Percentiles rank a stretch among this genome's conserved stretches.
phyloP scores from a whole-genome alignment of 92 coral and sea anemone genomes.

The Scolanthus callimorphus region DNA sequence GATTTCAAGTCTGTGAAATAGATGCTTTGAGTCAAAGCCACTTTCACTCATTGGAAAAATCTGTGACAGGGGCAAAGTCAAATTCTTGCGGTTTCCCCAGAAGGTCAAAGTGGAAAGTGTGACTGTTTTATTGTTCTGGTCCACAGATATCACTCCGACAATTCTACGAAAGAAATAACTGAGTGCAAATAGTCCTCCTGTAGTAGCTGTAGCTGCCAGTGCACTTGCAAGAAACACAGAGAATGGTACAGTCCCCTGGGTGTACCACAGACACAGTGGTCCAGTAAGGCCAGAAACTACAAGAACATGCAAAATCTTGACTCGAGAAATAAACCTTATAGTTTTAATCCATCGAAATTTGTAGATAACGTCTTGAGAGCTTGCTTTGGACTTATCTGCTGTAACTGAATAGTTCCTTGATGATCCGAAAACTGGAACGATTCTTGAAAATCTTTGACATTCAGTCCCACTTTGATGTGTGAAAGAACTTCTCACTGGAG shows the following conservation, averaged over 20 bases:
- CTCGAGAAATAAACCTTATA: conserved; percentile 68
- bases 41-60: conserved; percentile 60
- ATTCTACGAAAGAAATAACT: conserved; percentile 81
- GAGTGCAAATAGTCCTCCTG: conserved; percentile 63
- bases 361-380: conserved; percentile 39
- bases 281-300: conserved; percentile 56
- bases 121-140: conserved; percentile 22
- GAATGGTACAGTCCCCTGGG: conserved; percentile 37
- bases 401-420: too few relatives aligned
- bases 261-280: conserved; percentile 70
- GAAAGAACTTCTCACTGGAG: too few relatives aligned
- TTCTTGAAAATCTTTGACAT: too few relatives aligned
- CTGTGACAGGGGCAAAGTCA: conserved; percentile 22
- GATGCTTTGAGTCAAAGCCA: conserved; percentile 50
- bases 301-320: conserved; percentile 64
- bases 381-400: too few relatives aligned
- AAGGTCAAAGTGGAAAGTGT: conserved; percentile 70
- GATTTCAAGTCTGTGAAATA: conserved; percentile 70
- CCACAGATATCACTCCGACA: conserved; percentile 61
- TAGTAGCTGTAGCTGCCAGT: conserved; percentile 71
- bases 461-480: too few relatives aligned
- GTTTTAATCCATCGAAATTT: conserved; percentile 75
- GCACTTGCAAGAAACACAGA: conserved; percentile 35
- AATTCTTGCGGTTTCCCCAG: conserved; percentile 81
- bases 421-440: too few relatives aligned